A percentile compares a stretch with the other conserved stretches of the same genome.
Conservation (phyloP, 2,888 invertebrate genomes). For the Eremobia ochroleuca region DNA sequence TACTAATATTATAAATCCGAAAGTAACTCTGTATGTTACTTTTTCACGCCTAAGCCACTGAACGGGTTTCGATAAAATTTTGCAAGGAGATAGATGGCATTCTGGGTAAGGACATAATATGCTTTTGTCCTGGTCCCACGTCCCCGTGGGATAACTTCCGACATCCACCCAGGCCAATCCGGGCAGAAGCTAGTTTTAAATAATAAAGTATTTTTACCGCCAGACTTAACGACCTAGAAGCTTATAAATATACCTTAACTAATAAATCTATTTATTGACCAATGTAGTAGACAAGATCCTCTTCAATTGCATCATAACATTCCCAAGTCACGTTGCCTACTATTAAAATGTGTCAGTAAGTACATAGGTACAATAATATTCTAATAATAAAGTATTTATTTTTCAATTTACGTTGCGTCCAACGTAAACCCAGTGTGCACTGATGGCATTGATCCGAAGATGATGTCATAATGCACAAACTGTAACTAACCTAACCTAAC, state of each 20-base stretch:
- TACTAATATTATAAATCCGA: neutral
- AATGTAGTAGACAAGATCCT: neutral
- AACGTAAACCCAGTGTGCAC: slow-evolving; percentile 41
- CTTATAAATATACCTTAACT: neutral
- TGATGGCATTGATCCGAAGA: slow-evolving; percentile 52
- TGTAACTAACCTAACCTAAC: slow-evolving; percentile 71
- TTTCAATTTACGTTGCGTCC: slow-evolving; percentile 43
- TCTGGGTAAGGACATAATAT: neutral
- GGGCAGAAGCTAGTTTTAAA: neutral
- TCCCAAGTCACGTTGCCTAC: neutral
- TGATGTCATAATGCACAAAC: slow-evolving; percentile 68
- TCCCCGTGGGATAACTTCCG: neutral
- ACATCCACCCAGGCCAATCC: neutral
- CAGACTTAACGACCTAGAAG: neutral
- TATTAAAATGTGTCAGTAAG: slow-evolving; percentile 25
- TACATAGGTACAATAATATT: slow-evolving; percentile 22
- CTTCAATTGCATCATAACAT: neutral
- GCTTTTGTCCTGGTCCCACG: too few species aligned
- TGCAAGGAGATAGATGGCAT: neutral
- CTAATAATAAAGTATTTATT: slow-evolving; percentile 40
- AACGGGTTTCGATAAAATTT: neutral
- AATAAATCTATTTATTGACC: neutral
- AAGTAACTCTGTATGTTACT: neutral
- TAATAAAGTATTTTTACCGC: neutral
- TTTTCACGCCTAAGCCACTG: neutral